These are phyloP conservation scores for Graphium colonna DNA, from an alignment of 2,888 invertebrate genomes.

Conservation along the genomic window DNA sequence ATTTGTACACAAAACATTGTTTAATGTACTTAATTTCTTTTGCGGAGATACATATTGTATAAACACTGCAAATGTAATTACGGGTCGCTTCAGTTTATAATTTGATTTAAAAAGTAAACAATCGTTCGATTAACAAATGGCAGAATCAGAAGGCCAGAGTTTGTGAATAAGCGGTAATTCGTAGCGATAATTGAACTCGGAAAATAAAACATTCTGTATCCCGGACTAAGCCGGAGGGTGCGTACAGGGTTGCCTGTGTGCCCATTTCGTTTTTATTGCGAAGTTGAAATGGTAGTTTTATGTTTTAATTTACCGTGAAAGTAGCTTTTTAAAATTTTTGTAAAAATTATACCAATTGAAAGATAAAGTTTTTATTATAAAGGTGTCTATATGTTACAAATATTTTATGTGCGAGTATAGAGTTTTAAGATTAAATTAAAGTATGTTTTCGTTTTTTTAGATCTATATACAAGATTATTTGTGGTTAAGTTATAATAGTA, in stretches of 20 bases:
- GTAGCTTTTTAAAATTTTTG: not conserved
- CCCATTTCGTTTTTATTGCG: conserved; percentile 27
- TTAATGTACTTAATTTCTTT: not conserved
- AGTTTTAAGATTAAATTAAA: too few species aligned
- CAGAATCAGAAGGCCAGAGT: conserved; percentile 7
- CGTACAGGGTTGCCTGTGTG: conserved; percentile 48
- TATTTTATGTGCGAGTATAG: too few species aligned
- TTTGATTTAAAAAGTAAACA: not conserved
- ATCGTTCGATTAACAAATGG: not conserved
- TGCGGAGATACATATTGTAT: too few species aligned
- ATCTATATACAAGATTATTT: too few species aligned
- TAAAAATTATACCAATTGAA: too few species aligned
- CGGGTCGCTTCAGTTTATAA: not conserved
- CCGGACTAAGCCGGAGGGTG: conserved; percentile 28
- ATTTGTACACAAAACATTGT: not conserved
- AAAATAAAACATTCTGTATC: conserved; percentile 32
- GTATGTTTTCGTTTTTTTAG: too few species aligned
- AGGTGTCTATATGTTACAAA: too few species aligned
- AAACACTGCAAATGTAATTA: conserved; percentile 2
- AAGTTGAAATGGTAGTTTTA: not conserved
- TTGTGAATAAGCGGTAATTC: conserved; percentile 28
- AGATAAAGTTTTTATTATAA: too few species aligned
- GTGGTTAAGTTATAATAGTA: too few species aligned
- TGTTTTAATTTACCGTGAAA: not conserved
- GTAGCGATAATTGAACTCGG: conserved; percentile 3